These are phyloP conservation scores for Acanthurus tractus DNA, from an alignment of 2,797 vertebrate species.

Conservation along the genomic window DNA sequence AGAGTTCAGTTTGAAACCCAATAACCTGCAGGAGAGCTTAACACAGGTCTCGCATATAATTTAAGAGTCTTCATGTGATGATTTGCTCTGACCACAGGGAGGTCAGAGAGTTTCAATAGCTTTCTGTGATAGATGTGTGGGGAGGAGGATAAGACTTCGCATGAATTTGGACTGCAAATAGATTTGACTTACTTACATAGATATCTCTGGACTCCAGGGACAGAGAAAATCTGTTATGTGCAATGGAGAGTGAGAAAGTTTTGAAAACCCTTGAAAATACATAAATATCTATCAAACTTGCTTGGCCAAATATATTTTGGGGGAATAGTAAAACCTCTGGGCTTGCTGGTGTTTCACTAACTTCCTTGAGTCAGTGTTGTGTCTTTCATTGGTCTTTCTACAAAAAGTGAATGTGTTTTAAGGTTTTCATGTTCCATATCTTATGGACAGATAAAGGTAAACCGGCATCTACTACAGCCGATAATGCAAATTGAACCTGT, in stretches of 20 bases:
- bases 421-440: too few relatives aligned
- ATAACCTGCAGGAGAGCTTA: constrained; percentile 2
- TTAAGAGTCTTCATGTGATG: background rate
- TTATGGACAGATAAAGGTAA: too few relatives aligned
- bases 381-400: too few relatives aligned
- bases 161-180: constrained; percentile 16
- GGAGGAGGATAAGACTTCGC: background rate
- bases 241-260: background rate
- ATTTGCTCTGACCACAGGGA: background rate
- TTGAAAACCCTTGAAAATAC: background rate
- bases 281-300: background rate
- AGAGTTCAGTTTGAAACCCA: constrained; percentile 26
- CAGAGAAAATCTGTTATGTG: background rate
- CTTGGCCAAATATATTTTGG: background rate
- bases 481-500: too few relatives aligned
- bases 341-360: too few relatives aligned
- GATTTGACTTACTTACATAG: background rate
- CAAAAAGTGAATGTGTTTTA: too few relatives aligned
- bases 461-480: too few relatives aligned
- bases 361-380: too few relatives aligned
- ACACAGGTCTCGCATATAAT: background rate
- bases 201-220: background rate
- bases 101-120: background rate
- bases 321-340: background rate
- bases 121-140: background rate